Percentiles rank a stretch among this genome's conserved stretches.
phyloP scores from a whole-genome alignment of 1,140 invertebrate genomes.

The Drosophila teissieri region DNA sequence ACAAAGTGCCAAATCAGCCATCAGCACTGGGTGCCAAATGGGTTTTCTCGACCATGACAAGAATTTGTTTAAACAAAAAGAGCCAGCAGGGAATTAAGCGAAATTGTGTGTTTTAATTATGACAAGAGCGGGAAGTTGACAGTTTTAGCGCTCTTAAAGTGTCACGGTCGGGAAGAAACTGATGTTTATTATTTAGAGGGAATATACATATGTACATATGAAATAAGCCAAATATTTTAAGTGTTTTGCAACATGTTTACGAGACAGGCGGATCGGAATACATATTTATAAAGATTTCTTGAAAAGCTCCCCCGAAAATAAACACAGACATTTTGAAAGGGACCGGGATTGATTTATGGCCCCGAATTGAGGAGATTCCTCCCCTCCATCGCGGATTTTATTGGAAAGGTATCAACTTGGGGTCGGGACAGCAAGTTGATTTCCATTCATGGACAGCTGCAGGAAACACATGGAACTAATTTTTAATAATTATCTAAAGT shows the following conservation, averaged over 20 bases:
- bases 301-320: constrained; percentile 36
- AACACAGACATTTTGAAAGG: constrained; percentile 46
- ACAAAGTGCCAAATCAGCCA: constrained; percentile 60
- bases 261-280: constrained; percentile 46
- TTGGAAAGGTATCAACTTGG: constrained; percentile 45
- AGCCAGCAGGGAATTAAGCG: constrained; percentile 25
- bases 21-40: constrained; percentile 71
- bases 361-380: constrained; percentile 72
- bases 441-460: constrained; percentile 69
- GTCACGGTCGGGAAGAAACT: constrained; percentile 40
- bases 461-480: constrained; percentile 78
- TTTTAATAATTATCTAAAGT: constrained; percentile 81
- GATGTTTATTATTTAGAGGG: constrained; percentile 45
- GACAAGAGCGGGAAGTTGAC: constrained; percentile 71
- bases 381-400: constrained; percentile 28
- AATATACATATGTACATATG: constrained; percentile 17
- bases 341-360: constrained; percentile 75
- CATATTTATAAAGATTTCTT: constrained; percentile 45
- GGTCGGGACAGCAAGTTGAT: constrained; percentile 45
- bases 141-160: constrained; percentile 63
- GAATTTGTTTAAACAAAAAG: constrained; percentile 50
- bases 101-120: constrained; percentile 73
- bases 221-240: constrained; percentile 51
- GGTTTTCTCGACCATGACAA: constrained; percentile 44
- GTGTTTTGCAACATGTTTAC: constrained; percentile 78